Evolutionary conservation across 2,113 vertebrate species (phyloP), one percentile per base, ranked within the genome.

Genomic region (Python bivittatus): DNA sequence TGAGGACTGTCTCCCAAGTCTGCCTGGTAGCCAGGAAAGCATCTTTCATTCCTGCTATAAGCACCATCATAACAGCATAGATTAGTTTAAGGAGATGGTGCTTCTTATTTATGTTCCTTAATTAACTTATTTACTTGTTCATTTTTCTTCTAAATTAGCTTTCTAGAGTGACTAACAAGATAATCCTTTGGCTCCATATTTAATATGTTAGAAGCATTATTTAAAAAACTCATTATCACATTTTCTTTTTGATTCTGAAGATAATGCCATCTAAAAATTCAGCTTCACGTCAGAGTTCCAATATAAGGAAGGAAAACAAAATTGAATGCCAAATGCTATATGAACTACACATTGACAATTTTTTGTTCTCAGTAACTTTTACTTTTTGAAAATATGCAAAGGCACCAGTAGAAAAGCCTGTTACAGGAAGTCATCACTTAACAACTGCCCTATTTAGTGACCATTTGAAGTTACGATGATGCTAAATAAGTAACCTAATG

Each of bases 271-370:
- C 89, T 57, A 87, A 48, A 93, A 89, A 92, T 33, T 44, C 86
- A 88, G 44, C 88, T 93, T 93, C 94, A 92, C 57, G 6, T 64
- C 57, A 29, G 64, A 94, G 33, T 93, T 42, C 88, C 93, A 90
- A 95, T 90, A 64, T 53, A 91, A 25, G 58, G n/a, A 83, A 94
- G 92, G 90, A 42, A 93, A 96, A 91, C 48, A 5, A 94, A 95
- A 91, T 61, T 27, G 1, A 61, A n/a, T 5, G 54, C 95, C 94
- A 96, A 64, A 90, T 95, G 57, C 95, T 85, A 91, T 95, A 85
- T 88, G 64, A 91, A 95, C 91, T 92, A 91, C 93, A 85, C 91
- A 94, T 6, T 93, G 60, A 95, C 95, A 96, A 94, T 96, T 57
- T 95, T 94, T 92, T 94, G 89, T 95, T 95, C 94, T 93, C 0